Percentiles rank a stretch among this genome's conserved stretches.
Conservation (phyloP, 37 sponge, comb jelly and placozoan species). For the Mnemiopsis leidyi region DNA sequence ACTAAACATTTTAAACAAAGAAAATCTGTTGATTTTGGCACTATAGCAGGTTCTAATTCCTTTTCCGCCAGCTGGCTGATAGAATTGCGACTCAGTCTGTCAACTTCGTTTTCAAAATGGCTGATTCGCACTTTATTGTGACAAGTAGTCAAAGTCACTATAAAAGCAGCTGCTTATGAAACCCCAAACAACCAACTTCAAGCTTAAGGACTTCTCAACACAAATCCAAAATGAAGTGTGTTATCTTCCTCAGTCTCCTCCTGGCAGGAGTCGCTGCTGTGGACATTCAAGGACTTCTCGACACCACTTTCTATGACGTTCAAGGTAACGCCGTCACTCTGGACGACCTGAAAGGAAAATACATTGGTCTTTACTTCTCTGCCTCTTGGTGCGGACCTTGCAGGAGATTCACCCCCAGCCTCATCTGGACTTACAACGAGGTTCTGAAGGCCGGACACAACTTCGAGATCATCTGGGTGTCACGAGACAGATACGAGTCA, state of each 20-base stretch:
- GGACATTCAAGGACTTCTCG: not conserved
- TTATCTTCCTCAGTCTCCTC: not conserved
- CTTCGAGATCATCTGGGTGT: conserved; percentile 21
- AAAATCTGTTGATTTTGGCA: too few relatives aligned
- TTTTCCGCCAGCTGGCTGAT: not conserved
- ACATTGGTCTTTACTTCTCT: not conserved
- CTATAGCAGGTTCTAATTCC: too few relatives aligned
- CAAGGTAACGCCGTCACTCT: not conserved
- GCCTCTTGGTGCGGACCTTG: conserved; percentile 18
- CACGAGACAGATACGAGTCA: not conserved
- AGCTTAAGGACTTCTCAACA: not conserved
- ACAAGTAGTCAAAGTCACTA: not conserved
- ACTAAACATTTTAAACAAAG: not conserved
- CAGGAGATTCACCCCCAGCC: conserved; percentile 41
- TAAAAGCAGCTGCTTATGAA: too few relatives aligned
- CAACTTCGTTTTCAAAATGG: too few relatives aligned
- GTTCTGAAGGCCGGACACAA: not conserved
- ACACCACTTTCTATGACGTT: conserved; percentile 14
- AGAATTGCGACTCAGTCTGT: not conserved
- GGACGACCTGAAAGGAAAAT: conserved; percentile 10
- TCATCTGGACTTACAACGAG: not conserved
- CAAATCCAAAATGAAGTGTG: not conserved
- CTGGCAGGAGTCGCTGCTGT: not conserved
- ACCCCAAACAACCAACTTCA: too few relatives aligned
- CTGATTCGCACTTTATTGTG: too few relatives aligned